Percentiles rank a stretch among this genome's conserved stretches.
Evolutionary conservation across 2,888 invertebrate species (phyloP).

Genomic region (Liopterus haemorrhoidalis): DNA sequence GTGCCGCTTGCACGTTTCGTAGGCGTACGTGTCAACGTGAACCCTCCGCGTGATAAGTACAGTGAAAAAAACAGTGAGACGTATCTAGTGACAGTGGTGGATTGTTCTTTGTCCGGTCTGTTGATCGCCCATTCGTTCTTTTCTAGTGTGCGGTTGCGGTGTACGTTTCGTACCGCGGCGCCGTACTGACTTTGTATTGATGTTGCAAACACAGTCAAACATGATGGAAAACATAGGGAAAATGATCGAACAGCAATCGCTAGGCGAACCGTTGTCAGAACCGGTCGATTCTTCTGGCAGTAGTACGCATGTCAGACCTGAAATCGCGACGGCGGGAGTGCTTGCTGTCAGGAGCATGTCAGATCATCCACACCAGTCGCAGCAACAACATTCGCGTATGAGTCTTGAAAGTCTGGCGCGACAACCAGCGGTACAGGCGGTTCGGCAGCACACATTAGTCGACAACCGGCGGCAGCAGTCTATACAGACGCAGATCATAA

Average conservation of each 20-base stretch:
- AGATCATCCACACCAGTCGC: constrained; percentile 9
- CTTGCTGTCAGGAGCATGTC: constrained; percentile 18
- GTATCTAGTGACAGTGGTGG: too few species aligned
- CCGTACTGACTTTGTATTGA: constrained; percentile 30
- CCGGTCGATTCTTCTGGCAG: constrained; percentile 48
- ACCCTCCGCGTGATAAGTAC: too few species aligned
- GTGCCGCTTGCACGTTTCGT: too few species aligned
- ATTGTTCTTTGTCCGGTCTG: too few species aligned
- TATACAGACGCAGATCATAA: constrained; percentile 33
- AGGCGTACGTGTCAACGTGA: too few species aligned
- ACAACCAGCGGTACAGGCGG: constrained; percentile 14
- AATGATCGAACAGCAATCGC: constrained; percentile 54
- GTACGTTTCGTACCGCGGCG: too few species aligned
- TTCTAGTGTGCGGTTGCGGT: background rate
- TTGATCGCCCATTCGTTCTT: background rate
- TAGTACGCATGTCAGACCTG: constrained; percentile 40
- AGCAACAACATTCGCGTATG: constrained; percentile 6
- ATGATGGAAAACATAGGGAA: constrained; percentile 56
- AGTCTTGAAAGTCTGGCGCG: constrained; percentile 26
- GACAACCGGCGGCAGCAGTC: constrained; percentile 12
- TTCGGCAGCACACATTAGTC: constrained; percentile 5
- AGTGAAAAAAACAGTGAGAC: too few species aligned
- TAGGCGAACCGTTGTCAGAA: constrained; percentile 48
- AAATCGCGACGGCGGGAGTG: constrained; percentile 18
- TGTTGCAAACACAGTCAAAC: constrained; percentile 31